These are phyloP conservation scores for Rostratula benghalensis DNA, from an alignment of 2,113 vertebrate genomes.

Conservation along the genomic window DNA sequence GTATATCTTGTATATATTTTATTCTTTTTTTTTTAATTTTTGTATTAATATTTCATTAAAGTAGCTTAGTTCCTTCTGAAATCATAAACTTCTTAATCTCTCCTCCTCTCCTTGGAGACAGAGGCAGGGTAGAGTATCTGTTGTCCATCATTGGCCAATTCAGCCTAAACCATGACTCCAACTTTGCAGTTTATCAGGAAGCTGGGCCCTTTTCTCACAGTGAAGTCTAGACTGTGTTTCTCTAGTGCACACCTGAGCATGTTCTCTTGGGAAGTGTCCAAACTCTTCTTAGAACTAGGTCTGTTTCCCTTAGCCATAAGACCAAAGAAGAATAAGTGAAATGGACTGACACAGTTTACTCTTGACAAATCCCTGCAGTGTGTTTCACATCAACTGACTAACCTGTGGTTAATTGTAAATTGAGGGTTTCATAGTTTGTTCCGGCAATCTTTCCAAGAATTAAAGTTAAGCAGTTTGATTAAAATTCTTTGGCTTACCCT, in stretches of 20 bases:
- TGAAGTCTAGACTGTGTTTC: not conserved
- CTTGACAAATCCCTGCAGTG: not conserved
- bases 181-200: not conserved
- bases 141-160: too few relatives aligned
- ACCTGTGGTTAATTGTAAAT: not conserved
- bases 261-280: not conserved
- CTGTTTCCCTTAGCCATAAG: not conserved
- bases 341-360: not conserved
- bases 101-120: too few relatives aligned
- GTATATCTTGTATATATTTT: too few relatives aligned
- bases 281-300: not conserved
- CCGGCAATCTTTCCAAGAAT: not conserved
- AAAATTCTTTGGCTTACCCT: conserved; percentile 1
- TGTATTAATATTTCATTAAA: too few relatives aligned
- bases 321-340: not conserved
- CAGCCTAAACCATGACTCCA: too few relatives aligned
- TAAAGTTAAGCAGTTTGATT: not conserved
- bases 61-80: too few relatives aligned
- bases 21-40: too few relatives aligned
- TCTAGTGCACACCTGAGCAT: not conserved
- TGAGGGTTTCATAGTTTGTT: not conserved
- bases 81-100: too few relatives aligned
- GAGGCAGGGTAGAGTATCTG: too few relatives aligned
- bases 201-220: not conserved
- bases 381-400: not conserved